A percentile compares a stretch with the other conserved stretches of the same genome.
Conservation (phyloP, 2,888 invertebrate genomes). For the Hemistola chrysoprasaria region DNA sequence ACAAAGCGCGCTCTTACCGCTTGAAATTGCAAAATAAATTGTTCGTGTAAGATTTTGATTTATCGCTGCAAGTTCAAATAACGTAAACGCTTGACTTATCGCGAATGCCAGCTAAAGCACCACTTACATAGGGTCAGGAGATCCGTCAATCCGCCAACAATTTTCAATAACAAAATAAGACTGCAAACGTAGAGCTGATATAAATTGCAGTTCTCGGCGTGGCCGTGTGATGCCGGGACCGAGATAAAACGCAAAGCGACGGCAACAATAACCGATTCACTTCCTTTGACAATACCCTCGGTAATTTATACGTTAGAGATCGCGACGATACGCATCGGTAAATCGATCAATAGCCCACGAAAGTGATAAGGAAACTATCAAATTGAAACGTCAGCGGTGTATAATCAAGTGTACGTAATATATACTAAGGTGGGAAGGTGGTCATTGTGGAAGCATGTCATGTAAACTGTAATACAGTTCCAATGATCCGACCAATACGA, state of each 20-base stretch:
- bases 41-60: constrained; percentile 10
- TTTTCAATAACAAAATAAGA: constrained; percentile 66
- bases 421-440: constrained; percentile 42
- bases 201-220: constrained; percentile 61
- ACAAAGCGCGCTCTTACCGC: background rate
- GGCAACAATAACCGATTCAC: constrained; percentile 78
- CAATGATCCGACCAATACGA: background rate
- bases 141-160: constrained; percentile 54
- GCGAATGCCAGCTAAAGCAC: constrained; percentile 30
- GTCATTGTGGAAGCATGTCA: constrained; percentile 5
- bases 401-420: constrained; percentile 55
- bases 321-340: constrained; percentile 62
- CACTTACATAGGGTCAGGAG: constrained; percentile 32
- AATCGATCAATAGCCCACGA: constrained; percentile 73
- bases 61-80: constrained; percentile 31
- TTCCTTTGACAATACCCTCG: constrained; percentile 71
- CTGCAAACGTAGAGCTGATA: constrained; percentile 42
- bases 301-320: constrained; percentile 65
- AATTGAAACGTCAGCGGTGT: constrained; percentile 68
- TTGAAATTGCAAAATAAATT: constrained; percentile 4
- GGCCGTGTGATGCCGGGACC: constrained; percentile 52
- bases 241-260: constrained; percentile 66
- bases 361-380: constrained; percentile 69
- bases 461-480: constrained; percentile 4
- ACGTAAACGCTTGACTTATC: constrained; percentile 29